phyloP scores from a whole-genome alignment of 2,888 invertebrate species.

The Dascillus cervinus region DNA sequence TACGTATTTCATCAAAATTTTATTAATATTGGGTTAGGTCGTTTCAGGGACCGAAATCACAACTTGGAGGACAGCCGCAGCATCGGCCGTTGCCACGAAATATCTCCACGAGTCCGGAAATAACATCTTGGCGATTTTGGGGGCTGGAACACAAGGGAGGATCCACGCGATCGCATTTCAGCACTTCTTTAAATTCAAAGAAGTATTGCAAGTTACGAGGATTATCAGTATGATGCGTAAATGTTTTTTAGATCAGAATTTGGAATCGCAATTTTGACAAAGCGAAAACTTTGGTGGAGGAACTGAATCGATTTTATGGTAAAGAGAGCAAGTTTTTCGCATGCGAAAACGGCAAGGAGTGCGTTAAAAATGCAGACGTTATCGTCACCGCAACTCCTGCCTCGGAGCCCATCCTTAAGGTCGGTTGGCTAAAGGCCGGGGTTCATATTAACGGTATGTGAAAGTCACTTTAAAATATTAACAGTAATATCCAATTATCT shows the following conservation, averaged over 20 bases:
- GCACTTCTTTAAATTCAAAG: conserved; percentile 40
- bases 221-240: too few relatives aligned
- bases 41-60: conserved; percentile 49
- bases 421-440: conserved; percentile 46
- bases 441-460: conserved; percentile 57
- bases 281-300: conserved; percentile 32
- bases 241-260: conserved; percentile 42
- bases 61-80: conserved; percentile 51
- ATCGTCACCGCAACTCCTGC: conserved; percentile 53
- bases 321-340: conserved; percentile 18
- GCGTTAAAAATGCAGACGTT: conserved; percentile 52
- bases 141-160: conserved; percentile 48
- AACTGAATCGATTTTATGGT: conserved; percentile 27
- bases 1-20: conserved; percentile 18
- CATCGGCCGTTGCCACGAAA: conserved; percentile 49
- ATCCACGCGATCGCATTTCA: conserved; percentile 47
- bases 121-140: conserved; percentile 42
- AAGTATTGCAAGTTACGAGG: too few relatives aligned
- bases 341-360: conserved; percentile 38
- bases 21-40: conserved; percentile 26
- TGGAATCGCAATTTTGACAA: conserved; percentile 47
- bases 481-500: too few relatives aligned
- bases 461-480: too few relatives aligned
- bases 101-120: conserved; percentile 36
- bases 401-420: conserved; percentile 44